Percentiles rank a stretch among this genome's conserved stretches.
These are phyloP conservation scores for Eulimnadia texana DNA, from an alignment of 1,140 invertebrate genomes.

Conservation along the genomic window DNA sequence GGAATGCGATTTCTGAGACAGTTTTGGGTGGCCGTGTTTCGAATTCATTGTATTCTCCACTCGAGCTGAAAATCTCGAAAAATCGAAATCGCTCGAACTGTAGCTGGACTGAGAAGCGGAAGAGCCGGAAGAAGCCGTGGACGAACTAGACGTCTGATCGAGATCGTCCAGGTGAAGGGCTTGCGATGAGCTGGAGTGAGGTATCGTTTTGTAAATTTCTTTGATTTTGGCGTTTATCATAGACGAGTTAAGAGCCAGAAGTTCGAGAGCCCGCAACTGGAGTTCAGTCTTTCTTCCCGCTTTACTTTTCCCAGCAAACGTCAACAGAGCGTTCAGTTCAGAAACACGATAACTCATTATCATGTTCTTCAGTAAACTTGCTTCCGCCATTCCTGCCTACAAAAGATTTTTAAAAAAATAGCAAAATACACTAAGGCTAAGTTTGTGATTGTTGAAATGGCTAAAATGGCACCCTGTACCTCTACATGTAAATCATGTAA, in stretches of 20 bases:
- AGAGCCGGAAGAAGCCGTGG: background rate
- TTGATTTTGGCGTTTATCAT: conserved; percentile 60
- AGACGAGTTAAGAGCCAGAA: conserved; percentile 52
- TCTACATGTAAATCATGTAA: too few relatives aligned
- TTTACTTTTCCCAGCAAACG: conserved; percentile 68
- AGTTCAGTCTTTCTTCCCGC: conserved; percentile 73
- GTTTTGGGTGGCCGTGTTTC: background rate
- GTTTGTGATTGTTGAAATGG: too few relatives aligned
- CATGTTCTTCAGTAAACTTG: conserved; percentile 38
- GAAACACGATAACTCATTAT: conserved; percentile 66
- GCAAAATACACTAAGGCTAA: too few relatives aligned
- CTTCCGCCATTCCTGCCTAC: background rate
- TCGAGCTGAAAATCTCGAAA: background rate
- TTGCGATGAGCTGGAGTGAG: background rate
- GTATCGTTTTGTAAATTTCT: too few relatives aligned
- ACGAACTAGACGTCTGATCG: background rate
- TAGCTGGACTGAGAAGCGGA: background rate
- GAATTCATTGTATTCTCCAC: background rate
- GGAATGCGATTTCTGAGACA: background rate
- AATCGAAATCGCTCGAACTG: background rate
- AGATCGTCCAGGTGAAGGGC: too few relatives aligned
- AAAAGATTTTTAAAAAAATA: too few relatives aligned
- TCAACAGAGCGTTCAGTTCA: conserved; percentile 68
- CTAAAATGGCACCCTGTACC: too few relatives aligned
- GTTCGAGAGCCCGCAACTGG: conserved; percentile 57